phyloP scores from a whole-genome alignment of 1,140 invertebrate species.

The Drosophila rhopaloa region DNA sequence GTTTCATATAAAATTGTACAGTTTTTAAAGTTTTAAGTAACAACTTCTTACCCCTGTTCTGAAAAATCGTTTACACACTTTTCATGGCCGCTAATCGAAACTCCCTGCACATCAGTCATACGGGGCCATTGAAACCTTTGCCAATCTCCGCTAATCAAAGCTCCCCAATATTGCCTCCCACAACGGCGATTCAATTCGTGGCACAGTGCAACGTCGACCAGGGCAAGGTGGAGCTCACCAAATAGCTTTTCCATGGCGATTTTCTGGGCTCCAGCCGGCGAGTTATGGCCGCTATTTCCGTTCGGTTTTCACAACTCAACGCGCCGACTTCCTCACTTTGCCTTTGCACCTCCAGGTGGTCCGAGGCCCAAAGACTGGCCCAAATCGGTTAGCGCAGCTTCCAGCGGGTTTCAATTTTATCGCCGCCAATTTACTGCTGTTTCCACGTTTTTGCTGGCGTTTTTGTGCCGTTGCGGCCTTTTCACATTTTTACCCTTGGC shows the following conservation, averaged over 20 bases:
- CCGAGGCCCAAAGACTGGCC: conserved; percentile 3
- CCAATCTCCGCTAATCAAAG: conserved; percentile 41
- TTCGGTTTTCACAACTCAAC: conserved; percentile 59
- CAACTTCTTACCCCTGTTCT: neutral
- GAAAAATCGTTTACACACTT: too few species aligned
- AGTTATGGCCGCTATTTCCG: conserved; percentile 57
- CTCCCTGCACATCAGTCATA: neutral
- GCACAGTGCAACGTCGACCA: neutral
- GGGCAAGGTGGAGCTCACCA: conserved; percentile 3
- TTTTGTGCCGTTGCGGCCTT: neutral
- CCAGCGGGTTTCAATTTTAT: conserved; percentile 60
- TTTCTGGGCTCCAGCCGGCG: conserved; percentile 40
- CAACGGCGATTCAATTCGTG: conserved; percentile 23
- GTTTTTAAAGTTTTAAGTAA: neutral
- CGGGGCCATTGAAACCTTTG: conserved; percentile 17
- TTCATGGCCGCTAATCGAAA: neutral
- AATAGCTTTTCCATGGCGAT: conserved; percentile 25
- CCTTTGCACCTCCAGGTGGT: conserved; percentile 10
- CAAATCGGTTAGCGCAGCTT: conserved; percentile 43
- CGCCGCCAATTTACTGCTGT: conserved; percentile 58
- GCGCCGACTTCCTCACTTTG: conserved; percentile 23
- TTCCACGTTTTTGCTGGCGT: neutral
- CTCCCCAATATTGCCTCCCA: conserved; percentile 25
- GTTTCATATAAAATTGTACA: neutral
- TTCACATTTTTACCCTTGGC: conserved; percentile 10